These are phyloP conservation scores for Coptodon rendalli DNA, from an alignment of 2,113 vertebrate species.

Conservation along the genomic window DNA sequence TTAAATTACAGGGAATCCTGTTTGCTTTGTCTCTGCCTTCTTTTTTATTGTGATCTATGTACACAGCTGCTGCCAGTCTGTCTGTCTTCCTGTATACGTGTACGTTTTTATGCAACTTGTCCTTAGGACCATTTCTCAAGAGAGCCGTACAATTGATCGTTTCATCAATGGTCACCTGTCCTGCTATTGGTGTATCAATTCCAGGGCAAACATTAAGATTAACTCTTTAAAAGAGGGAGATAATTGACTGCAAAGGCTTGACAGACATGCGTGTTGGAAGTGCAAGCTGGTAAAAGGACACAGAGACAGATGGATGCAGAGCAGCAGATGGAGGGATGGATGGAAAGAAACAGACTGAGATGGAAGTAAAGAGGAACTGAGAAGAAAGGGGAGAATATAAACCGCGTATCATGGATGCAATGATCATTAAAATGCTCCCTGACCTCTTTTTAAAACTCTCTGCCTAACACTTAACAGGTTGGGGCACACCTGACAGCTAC, in stretches of 20 bases:
- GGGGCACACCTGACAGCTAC: background rate
- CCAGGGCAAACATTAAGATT: slow-evolving; percentile 48
- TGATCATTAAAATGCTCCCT: background rate
- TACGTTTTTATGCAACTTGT: slow-evolving; percentile 1
- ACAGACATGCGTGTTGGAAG: slow-evolving; percentile 1
- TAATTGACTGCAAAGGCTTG: slow-evolving; percentile 34
- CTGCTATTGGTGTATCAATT: slow-evolving; percentile 46
- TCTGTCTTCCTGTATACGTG: background rate
- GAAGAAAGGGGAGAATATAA: background rate
- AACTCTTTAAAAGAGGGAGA: slow-evolving; percentile 20
- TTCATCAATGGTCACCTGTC: slow-evolving; percentile 42
- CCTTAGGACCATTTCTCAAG: slow-evolving; percentile 15
- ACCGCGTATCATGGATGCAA: background rate
- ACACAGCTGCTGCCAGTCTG: slow-evolving; percentile 11
- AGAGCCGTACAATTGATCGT: slow-evolving; percentile 21
- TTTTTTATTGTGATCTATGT: slow-evolving; percentile 42
- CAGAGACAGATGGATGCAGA: background rate
- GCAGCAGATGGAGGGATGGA: slow-evolving; percentile 7
- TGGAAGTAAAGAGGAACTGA: background rate
- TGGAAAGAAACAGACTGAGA: background rate
- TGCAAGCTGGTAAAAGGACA: slow-evolving; percentile 2
- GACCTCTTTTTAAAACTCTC: background rate
- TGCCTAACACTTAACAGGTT: background rate
- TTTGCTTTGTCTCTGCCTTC: slow-evolving; percentile 36
- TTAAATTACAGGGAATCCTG: slow-evolving; percentile 52